Conservation (phyloP, 2,888 invertebrate genomes). For the Pachydiplax longipennis region DNA sequence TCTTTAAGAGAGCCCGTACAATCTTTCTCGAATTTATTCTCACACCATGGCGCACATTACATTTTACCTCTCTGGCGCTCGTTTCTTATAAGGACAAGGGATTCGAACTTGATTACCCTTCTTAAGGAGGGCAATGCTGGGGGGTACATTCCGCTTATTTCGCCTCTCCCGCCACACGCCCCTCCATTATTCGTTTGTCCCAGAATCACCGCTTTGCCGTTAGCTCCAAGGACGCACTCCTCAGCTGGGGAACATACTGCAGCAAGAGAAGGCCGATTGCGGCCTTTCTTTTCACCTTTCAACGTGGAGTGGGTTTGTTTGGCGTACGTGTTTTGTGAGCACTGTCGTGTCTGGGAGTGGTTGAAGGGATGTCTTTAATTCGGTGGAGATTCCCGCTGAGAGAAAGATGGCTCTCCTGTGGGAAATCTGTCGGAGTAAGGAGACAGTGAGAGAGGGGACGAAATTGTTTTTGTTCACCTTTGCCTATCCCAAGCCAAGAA, state of each 20-base stretch:
- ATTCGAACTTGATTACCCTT: background rate
- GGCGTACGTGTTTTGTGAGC: background rate
- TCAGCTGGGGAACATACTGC: background rate
- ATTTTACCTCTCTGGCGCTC: background rate
- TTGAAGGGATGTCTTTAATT: background rate
- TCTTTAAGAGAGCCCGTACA: too few species aligned
- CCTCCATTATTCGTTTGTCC: background rate
- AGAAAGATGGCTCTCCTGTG: background rate
- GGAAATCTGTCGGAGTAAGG: background rate
- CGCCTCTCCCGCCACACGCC: background rate
- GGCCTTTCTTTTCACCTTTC: background rate
- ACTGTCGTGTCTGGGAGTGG: background rate
- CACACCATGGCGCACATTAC: too few species aligned
- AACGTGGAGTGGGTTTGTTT: background rate
- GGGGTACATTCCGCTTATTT: background rate
- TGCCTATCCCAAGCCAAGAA: background rate
- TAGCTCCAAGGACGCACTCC: background rate
- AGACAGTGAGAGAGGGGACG: background rate
- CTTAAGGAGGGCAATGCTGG: background rate
- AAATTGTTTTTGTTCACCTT: background rate
- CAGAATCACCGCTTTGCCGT: background rate
- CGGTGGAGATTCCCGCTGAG: background rate
- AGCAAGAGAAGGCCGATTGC: background rate
- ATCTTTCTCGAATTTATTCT: too few species aligned
- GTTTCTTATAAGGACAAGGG: background rate